A percentile compares a stretch with the other conserved stretches of the same genome.
Evolutionary conservation across 37 sponge, comb jelly and placozoan species (phyloP).

Genomic region (Agelas oroides): DNA sequence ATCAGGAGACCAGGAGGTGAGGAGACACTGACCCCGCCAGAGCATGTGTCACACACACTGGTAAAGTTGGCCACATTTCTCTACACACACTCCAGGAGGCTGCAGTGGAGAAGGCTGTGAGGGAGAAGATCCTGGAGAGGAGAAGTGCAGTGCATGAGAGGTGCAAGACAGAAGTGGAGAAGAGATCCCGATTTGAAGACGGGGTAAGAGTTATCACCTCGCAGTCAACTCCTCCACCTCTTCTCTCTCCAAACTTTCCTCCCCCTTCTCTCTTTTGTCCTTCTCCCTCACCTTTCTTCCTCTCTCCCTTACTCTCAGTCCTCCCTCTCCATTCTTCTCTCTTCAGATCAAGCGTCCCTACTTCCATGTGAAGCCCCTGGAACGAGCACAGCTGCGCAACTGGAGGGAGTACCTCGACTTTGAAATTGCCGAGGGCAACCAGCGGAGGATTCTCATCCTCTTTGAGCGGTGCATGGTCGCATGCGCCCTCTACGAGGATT

Average conservation of each 20-base stretch:
- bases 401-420: constrained; percentile 92
- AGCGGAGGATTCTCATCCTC: constrained; percentile 56
- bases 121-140: constrained; percentile 26
- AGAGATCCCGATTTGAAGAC: constrained; percentile 71
- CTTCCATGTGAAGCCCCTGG: constrained; percentile 91
- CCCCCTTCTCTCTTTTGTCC: background rate
- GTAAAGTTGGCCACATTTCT: no score
- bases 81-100: background rate
- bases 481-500: constrained; percentile 92
- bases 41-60: no score
- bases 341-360: constrained; percentile 88
- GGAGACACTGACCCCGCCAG: background rate
- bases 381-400: constrained; percentile 81
- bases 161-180: constrained; percentile 57
- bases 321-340: background rate
- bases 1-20: background rate
- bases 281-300: no score
- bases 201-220: constrained; percentile 55
- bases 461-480: constrained; percentile 93
- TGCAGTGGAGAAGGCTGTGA: background rate
- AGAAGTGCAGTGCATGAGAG: constrained; percentile 31
- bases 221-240: constrained; percentile 6
- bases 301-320: no score
- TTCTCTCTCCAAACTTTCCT: background rate
- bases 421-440: constrained; percentile 74